phyloP scores from a whole-genome alignment of 1,140 invertebrate genomes.

The Heliconius eleuchia region DNA sequence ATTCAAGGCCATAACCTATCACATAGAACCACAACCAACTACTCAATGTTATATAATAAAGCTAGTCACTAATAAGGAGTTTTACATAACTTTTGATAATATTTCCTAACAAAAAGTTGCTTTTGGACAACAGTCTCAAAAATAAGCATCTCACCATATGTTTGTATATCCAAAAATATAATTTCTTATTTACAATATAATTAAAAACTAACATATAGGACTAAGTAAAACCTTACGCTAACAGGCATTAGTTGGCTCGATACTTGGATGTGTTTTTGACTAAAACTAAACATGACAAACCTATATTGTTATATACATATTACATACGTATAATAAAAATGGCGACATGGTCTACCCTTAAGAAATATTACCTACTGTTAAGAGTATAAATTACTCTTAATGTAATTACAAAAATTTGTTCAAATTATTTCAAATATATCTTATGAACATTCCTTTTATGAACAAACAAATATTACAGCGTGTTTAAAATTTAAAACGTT shows the following conservation, averaged over 20 bases:
- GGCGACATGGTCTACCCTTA: not conserved
- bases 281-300: slow-evolving; percentile 31
- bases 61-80: slow-evolving; percentile 30
- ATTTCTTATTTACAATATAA: slow-evolving; percentile 69
- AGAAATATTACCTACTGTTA: not conserved
- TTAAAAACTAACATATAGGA: slow-evolving; percentile 39
- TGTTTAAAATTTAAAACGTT: too few relatives aligned
- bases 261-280: slow-evolving; percentile 37
- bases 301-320: not conserved
- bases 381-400: too few relatives aligned
- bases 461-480: too few relatives aligned
- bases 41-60: not conserved
- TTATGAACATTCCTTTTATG: not conserved
- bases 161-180: slow-evolving; percentile 74
- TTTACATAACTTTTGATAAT: slow-evolving; percentile 32
- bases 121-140: slow-evolving; percentile 77
- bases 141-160: slow-evolving; percentile 66
- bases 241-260: slow-evolving; percentile 34
- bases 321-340: not conserved
- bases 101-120: slow-evolving; percentile 61
- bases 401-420: too few relatives aligned
- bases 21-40: not conserved
- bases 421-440: not conserved
- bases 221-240: slow-evolving; percentile 32
- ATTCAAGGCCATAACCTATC: not conserved